Conservation (phyloP, 2,888 invertebrate genomes). For the Nyleta sp. region DNA sequence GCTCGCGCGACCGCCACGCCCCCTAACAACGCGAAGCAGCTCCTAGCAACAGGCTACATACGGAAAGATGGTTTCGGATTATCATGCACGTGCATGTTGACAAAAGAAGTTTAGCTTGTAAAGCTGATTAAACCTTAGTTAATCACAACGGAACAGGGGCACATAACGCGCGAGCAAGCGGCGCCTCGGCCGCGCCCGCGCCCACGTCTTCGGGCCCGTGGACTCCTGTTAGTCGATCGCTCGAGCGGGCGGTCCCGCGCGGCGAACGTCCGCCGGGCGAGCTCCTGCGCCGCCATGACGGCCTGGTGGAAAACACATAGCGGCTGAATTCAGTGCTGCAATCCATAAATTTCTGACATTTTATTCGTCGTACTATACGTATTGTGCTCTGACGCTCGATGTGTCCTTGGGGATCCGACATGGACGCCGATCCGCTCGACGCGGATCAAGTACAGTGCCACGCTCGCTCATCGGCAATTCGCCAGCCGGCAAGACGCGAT, state of each 20-base stretch:
- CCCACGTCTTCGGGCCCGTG: slow-evolving; percentile 53
- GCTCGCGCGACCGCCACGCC: slow-evolving; percentile 34
- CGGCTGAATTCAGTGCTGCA: slow-evolving; percentile 80
- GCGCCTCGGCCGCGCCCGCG: not conserved
- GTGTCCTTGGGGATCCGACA: too few relatives aligned
- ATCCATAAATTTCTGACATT: slow-evolving; percentile 78
- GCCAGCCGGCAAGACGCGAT: too few relatives aligned
- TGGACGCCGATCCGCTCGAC: too few relatives aligned
- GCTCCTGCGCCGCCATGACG: slow-evolving; percentile 63
- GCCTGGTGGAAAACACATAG: slow-evolving; percentile 74
- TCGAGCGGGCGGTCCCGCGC: slow-evolving; percentile 79
- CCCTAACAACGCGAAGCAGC: slow-evolving; percentile 35
- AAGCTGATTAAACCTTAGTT: slow-evolving; percentile 82
- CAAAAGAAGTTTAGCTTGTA: slow-evolving; percentile 82
- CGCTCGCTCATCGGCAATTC: too few relatives aligned
- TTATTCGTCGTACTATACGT: slow-evolving; percentile 69
- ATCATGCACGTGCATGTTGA: slow-evolving; percentile 81
- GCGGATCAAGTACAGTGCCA: too few relatives aligned
- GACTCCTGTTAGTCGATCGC: slow-evolving; percentile 68
- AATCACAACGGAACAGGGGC: slow-evolving; percentile 78
- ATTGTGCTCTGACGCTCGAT: slow-evolving; percentile 33
- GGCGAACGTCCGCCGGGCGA: slow-evolving; percentile 69
- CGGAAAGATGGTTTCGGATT: slow-evolving; percentile 78
- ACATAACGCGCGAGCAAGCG: slow-evolving; percentile 66
- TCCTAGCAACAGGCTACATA: slow-evolving; percentile 51